phyloP scores from a whole-genome alignment of 2,113 vertebrate species.

The Pachyramphus minor region DNA sequence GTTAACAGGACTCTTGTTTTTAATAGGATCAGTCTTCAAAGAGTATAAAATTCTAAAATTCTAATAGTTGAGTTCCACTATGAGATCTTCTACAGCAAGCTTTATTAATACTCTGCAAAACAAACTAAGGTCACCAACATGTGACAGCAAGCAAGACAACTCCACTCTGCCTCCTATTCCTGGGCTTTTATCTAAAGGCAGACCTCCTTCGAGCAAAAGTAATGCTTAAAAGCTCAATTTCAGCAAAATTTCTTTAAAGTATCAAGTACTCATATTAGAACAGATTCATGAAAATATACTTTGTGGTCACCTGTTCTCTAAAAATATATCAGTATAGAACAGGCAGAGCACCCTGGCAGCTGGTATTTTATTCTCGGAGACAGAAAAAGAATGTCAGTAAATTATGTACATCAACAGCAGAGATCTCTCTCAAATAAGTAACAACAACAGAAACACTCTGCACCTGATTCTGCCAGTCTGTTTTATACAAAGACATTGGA shows the following conservation, averaged over 20 bases:
- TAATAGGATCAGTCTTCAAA: background rate
- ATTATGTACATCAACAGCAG: background rate
- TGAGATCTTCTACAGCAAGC: background rate
- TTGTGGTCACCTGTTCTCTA: background rate
- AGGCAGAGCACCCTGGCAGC: background rate
- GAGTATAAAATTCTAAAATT: background rate
- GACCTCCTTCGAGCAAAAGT: background rate
- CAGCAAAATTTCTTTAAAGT: background rate
- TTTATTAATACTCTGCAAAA: background rate
- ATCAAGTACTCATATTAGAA: background rate
- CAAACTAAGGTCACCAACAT: background rate
- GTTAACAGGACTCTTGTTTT: background rate
- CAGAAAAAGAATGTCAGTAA: background rate
- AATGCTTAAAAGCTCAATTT: background rate
- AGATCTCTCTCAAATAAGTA: background rate
- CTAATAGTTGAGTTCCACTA: background rate
- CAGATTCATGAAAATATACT: background rate
- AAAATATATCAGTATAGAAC: background rate
- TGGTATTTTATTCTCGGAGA: background rate
- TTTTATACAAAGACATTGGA: background rate
- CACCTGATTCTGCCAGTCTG: background rate
- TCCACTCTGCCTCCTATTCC: background rate
- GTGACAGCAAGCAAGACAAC: background rate
- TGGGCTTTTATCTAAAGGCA: background rate
- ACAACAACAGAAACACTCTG: background rate